A percentile compares a stretch with the other conserved stretches of the same genome.
phyloP scores from a whole-genome alignment of 2,888 invertebrate species.

The Stenurella melanura region DNA sequence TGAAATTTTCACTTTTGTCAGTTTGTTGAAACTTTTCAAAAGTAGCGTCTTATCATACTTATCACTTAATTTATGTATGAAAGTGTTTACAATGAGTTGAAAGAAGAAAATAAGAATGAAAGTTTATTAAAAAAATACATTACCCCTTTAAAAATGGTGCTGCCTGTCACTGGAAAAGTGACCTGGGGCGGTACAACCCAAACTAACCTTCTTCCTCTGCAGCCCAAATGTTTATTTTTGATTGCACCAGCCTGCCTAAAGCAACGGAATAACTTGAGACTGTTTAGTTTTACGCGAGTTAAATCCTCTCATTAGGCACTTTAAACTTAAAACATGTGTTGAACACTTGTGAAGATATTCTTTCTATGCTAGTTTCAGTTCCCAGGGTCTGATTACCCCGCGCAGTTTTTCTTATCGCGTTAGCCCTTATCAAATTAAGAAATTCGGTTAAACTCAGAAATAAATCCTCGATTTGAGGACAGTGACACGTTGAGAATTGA shows the following conservation, averaged over 20 bases:
- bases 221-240: constrained; percentile 30
- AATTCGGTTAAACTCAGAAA: constrained; percentile 56
- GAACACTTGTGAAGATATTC: constrained; percentile 57
- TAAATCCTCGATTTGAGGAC: constrained; percentile 59
- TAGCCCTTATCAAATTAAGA: constrained; percentile 49
- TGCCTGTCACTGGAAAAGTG: not conserved
- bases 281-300: constrained; percentile 37
- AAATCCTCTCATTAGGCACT: constrained; percentile 52
- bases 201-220: constrained; percentile 8
- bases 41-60: too few species aligned
- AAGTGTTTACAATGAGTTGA: too few species aligned
- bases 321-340: constrained; percentile 58
- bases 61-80: too few species aligned
- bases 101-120: too few species aligned
- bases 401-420: constrained; percentile 39
- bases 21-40: too few species aligned
- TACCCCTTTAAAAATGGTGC: constrained; percentile 7
- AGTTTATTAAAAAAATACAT: not conserved
- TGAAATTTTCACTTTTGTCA: too few species aligned
- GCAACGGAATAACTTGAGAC: constrained; percentile 36
- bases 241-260: constrained; percentile 26
- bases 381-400: constrained; percentile 16
- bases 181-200: not conserved
- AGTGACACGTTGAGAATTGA: constrained; percentile 63
- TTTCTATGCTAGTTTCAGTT: constrained; percentile 35